A percentile compares a stretch with the other conserved stretches of the same genome.
Conservation (phyloP, 2,113 vertebrate genomes). For the Gadus macrocephalus region DNA sequence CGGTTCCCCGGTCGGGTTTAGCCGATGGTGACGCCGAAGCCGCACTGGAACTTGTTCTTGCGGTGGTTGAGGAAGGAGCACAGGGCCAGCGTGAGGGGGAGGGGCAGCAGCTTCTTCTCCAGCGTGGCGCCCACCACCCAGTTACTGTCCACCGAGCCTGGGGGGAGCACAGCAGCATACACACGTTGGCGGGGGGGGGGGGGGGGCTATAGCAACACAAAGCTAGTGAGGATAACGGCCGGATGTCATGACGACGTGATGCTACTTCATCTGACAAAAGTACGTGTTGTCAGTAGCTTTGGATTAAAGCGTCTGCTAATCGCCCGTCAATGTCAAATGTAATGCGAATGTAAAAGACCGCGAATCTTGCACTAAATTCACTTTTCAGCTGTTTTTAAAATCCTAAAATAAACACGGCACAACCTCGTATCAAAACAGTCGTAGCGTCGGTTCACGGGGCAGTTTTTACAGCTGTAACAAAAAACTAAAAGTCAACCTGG, state of each 20-base stretch:
- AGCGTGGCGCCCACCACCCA: conserved; percentile 83
- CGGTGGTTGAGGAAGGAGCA: conserved; percentile 86
- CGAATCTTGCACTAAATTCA: too few relatives aligned
- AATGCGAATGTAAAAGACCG: too few relatives aligned
- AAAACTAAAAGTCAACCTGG: too few relatives aligned
- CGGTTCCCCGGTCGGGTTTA: conserved; percentile 45
- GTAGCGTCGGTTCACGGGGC: too few relatives aligned
- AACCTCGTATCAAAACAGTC: too few relatives aligned
- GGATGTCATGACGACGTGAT: too few relatives aligned
- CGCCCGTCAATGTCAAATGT: too few relatives aligned
- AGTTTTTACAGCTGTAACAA: background rate
- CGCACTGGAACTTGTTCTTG: conserved; percentile 88
- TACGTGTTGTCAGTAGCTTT: too few relatives aligned
- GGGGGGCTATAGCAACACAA: background rate
- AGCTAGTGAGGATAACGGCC: background rate
- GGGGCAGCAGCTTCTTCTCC: conserved; percentile 83
- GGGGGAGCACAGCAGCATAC: background rate
- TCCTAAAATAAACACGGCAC: too few relatives aligned
- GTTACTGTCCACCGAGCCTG: conserved; percentile 85
- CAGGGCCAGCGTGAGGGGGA: conserved; percentile 83
- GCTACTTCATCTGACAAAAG: too few relatives aligned
- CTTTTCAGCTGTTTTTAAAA: too few relatives aligned
- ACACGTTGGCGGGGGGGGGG: background rate
- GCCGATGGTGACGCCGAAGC: conserved; percentile 84
- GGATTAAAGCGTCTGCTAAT: too few relatives aligned